Conservation (phyloP, 2,888 invertebrate genomes). For the Aspidapion aeneum region DNA sequence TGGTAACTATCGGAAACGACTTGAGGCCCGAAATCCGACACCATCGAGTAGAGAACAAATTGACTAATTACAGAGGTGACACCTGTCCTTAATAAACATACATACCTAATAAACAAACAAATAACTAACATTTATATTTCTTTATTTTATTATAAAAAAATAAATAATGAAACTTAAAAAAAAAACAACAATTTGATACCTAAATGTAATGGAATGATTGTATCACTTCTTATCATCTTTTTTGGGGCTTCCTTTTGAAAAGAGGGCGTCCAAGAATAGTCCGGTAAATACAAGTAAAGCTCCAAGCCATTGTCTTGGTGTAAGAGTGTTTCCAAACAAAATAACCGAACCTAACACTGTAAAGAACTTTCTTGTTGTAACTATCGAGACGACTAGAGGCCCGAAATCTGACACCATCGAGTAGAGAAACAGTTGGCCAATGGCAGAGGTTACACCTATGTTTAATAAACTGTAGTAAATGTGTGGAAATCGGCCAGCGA, state of each 20-base stretch:
- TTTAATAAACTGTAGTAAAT: conserved; percentile 70
- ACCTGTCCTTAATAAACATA: too few relatives aligned
- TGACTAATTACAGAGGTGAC: too few relatives aligned
- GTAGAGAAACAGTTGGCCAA: conserved; percentile 97
- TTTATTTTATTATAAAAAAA: too few relatives aligned
- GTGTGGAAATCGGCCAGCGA: conserved; percentile 75
- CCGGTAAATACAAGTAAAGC: conserved; percentile 82
- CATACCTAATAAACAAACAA: too few relatives aligned
- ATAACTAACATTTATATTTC: too few relatives aligned
- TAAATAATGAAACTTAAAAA: too few relatives aligned
- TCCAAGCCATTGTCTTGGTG: conserved; percentile 82
- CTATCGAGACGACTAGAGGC: conserved; percentile 92
- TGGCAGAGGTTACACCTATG: conserved; percentile 79
- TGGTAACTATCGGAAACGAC: too few relatives aligned
- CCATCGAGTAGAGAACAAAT: too few relatives aligned
- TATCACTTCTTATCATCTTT: conserved; percentile 28
- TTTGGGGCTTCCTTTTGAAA: conserved; percentile 41
- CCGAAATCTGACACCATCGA: conserved; percentile 89
- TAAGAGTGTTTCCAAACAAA: conserved; percentile 83
- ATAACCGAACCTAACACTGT: conserved; percentile 92
- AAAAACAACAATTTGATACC: too few relatives aligned
- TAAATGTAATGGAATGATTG: too few relatives aligned
- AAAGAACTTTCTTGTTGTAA: conserved; percentile 97
- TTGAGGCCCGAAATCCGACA: too few relatives aligned
- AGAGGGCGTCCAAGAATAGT: conserved; percentile 46